Evolutionary conservation across 2,888 invertebrate genomes (phyloP), one percentile per base, ranked within the genome.

Genomic region (Eudasyphora cyanicolor): DNA sequence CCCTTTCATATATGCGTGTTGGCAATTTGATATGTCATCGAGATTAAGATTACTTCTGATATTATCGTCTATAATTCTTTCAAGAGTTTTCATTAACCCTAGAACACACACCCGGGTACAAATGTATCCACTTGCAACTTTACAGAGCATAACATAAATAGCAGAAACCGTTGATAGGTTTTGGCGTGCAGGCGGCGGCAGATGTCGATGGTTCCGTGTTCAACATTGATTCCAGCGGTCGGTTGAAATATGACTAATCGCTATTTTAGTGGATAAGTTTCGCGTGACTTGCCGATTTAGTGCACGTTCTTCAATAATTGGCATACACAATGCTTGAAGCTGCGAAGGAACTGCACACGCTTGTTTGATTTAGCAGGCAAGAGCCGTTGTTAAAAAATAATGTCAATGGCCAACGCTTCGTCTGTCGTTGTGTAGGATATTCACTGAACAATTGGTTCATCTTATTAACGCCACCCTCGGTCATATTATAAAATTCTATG

Each of bases 371-470:
- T 35, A 35, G 12, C 54, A n/a, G 54, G 45, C 74, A 19, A 60
- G 19, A 14, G 60, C 74, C 21, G 38, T 60, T 60, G 27, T 73
- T 57, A 42, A 38, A 57, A 21, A 54, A 73, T 24, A 73, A 54
- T 19, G 57, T 32, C 54, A 73, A 38, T 38, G 57, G 42, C 57
- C 73, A 73, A 19, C 74, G 38, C 42, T 57, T 62, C 24, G 75
- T 60, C 19, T 75, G 75, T 75, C 75, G 35, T 42, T 75, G 75
- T 54, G 75, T 62, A 21, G 38, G 42, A 21, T 75, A 75, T 45
- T 75, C 75, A 12, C 57, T 38, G 38, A 60, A 42, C 60, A 29
- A 27, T 38, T 83, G 74, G 69, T 83, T 77, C 35, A 82, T 67
- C 29, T 76, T 38, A 51, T 74, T 42, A 35, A 74, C 74, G 49